phyloP scores from a whole-genome alignment of 2,888 invertebrate genomes.

The Cryptops parisi region DNA sequence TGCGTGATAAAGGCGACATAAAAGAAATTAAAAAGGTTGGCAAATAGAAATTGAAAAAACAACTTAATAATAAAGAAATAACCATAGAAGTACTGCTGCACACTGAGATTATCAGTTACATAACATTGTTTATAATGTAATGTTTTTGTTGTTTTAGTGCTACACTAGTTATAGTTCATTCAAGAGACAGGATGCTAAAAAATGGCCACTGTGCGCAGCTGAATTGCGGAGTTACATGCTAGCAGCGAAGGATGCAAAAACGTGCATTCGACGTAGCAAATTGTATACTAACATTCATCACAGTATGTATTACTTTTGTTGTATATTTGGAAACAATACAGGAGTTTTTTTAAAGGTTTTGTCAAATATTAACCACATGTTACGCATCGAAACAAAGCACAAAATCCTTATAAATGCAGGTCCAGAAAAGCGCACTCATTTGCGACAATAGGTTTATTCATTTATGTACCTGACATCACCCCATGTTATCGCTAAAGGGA shows the following conservation, averaged over 20 bases:
- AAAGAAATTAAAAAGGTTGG: constrained; percentile 24
- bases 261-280: constrained; percentile 57
- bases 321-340: background rate
- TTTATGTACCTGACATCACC: no score
- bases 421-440: no score
- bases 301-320: constrained; percentile 14
- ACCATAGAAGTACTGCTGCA: background rate
- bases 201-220: constrained; percentile 66
- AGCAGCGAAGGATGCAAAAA: constrained; percentile 68
- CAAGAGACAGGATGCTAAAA: constrained; percentile 22
- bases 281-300: constrained; percentile 32
- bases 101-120: background rate
- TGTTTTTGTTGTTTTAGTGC: constrained; percentile 31
- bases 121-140: background rate
- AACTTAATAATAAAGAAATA: background rate
- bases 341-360: background rate
- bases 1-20: constrained; percentile 40
- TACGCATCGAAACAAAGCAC: no score
- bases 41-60: background rate
- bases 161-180: constrained; percentile 50
- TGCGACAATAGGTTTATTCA: constrained; percentile 1
- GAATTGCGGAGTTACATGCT: constrained; percentile 79
- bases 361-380: no score
- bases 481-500: no score
- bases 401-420: no score